Conservation (phyloP, 2,113 vertebrate genomes). For the Hippoglossus stenolepis region DNA sequence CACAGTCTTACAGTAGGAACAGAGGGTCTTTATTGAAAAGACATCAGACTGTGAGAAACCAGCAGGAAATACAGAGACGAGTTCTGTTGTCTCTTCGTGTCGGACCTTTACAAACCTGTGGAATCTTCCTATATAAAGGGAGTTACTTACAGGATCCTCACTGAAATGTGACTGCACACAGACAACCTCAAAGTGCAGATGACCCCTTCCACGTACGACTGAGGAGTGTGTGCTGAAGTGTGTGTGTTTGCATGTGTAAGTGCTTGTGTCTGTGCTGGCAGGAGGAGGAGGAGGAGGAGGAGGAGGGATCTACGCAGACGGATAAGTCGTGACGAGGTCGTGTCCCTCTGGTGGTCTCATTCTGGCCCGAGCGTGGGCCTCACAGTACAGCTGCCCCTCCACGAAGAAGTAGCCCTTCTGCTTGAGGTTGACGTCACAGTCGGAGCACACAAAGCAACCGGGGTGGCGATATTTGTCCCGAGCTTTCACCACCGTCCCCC, state of each 20-base stretch:
- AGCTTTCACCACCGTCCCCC: constrained; percentile 95
- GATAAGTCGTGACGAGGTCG: constrained; percentile 89
- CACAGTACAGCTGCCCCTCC: constrained; percentile 96
- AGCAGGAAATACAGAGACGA: background rate
- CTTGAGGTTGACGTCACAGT: constrained; percentile 96
- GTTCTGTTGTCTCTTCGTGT: too few species aligned
- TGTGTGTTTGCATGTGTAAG: constrained; percentile 15
- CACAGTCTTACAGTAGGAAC: background rate
- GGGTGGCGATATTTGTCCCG: constrained; percentile 94
- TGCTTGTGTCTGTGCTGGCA: constrained; percentile 1
- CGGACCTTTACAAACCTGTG: background rate
- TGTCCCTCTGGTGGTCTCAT: constrained; percentile 92
- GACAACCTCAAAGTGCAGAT: constrained; percentile 31
- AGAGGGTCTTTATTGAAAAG: constrained; percentile 46
- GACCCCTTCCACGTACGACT: constrained; percentile 3
- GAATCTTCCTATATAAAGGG: background rate
- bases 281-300: background rate
- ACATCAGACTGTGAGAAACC: background rate
- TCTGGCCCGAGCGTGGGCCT: constrained; percentile 90
- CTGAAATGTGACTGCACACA: constrained; percentile 29
- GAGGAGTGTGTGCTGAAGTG: constrained; percentile 1
- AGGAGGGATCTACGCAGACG: constrained; percentile 80
- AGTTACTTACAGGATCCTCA: background rate
- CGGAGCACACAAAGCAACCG: constrained; percentile 94
- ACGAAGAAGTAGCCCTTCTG: constrained; percentile 98